These are phyloP conservation scores for Pelosia muscerda DNA, from an alignment of 2,888 invertebrate species.

Conservation along the genomic window DNA sequence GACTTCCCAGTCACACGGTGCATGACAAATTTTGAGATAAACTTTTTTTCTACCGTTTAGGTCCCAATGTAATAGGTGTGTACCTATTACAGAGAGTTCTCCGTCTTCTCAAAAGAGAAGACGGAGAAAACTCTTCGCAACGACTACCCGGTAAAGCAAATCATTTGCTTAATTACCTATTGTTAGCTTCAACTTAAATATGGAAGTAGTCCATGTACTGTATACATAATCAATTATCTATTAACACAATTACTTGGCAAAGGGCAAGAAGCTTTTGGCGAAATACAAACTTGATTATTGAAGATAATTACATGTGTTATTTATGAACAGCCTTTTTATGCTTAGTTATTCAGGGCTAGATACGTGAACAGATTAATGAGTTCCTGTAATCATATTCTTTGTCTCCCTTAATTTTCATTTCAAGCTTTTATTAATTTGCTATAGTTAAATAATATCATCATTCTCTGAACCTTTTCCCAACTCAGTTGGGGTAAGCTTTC, in stretches of 20 bases:
- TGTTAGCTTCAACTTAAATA: conserved; percentile 44
- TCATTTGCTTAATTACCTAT: conserved; percentile 41
- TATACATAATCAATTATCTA: conserved; percentile 49
- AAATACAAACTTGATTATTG: conserved; percentile 16
- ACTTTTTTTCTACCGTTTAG: too few species aligned
- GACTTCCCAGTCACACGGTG: too few species aligned
- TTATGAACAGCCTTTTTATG: conserved; percentile 24
- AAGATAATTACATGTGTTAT: conserved; percentile 26
- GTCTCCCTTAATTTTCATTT: neutral
- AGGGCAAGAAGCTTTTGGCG: conserved; percentile 8
- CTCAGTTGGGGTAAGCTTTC: too few species aligned
- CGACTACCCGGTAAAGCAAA: conserved; percentile 17
- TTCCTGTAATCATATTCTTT: conserved; percentile 9
- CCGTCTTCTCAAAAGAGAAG: too few species aligned
- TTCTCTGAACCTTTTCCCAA: too few species aligned
- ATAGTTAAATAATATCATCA: too few species aligned
- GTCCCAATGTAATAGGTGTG: too few species aligned
- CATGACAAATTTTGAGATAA: too few species aligned
- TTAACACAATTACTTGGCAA: conserved; percentile 41
- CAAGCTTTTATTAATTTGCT: neutral
- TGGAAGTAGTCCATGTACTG: conserved; percentile 29
- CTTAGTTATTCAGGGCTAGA: conserved; percentile 11
- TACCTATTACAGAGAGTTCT: too few species aligned
- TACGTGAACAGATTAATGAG: conserved; percentile 23
- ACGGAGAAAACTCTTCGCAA: too few species aligned